These are phyloP conservation scores for Drosophila takahashii DNA, from an alignment of 1,140 invertebrate genomes.

Conservation along the genomic window DNA sequence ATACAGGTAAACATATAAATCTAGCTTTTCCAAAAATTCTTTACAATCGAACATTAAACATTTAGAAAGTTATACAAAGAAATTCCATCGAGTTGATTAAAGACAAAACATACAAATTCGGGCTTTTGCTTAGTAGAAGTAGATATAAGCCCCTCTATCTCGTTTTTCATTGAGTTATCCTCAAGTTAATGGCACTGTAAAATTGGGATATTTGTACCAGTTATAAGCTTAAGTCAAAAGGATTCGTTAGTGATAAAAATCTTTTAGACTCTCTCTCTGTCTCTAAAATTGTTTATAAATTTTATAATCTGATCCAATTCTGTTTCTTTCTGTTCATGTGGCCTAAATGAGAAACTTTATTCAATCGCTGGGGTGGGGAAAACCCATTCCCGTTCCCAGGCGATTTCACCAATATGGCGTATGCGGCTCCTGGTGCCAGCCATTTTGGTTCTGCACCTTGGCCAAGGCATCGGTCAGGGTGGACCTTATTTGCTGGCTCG, in stretches of 20 bases:
- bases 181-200: constrained; percentile 62
- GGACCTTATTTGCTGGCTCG: constrained; percentile 72
- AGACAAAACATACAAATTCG: constrained; percentile 53
- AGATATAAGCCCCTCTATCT: constrained; percentile 40
- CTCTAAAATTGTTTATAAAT: constrained; percentile 11
- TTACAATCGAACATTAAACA: constrained; percentile 66
- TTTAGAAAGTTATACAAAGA: constrained; percentile 36
- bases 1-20: constrained; percentile 68
- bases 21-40: constrained; percentile 24
- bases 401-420: constrained; percentile 80
- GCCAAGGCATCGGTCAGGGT: constrained; percentile 75
- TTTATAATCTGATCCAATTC: constrained; percentile 15
- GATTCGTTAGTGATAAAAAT: constrained; percentile 44
- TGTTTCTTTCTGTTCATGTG: constrained; percentile 38
- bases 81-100: constrained; percentile 46
- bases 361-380: constrained; percentile 10
- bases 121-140: constrained; percentile 58
- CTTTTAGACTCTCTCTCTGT: constrained; percentile 55
- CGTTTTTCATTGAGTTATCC: constrained; percentile 12
- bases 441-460: constrained; percentile 63
- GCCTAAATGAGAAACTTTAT: constrained; percentile 51
- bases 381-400: constrained; percentile 13
- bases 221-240: constrained; percentile 34
- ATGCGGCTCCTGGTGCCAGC: constrained; percentile 56
- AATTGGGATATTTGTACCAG: constrained; percentile 56